Percentiles rank a stretch among this genome's conserved stretches.
These are phyloP conservation scores for Labeo rohita DNA, from an alignment of 2,113 vertebrate genomes.

Conservation along the genomic window DNA sequence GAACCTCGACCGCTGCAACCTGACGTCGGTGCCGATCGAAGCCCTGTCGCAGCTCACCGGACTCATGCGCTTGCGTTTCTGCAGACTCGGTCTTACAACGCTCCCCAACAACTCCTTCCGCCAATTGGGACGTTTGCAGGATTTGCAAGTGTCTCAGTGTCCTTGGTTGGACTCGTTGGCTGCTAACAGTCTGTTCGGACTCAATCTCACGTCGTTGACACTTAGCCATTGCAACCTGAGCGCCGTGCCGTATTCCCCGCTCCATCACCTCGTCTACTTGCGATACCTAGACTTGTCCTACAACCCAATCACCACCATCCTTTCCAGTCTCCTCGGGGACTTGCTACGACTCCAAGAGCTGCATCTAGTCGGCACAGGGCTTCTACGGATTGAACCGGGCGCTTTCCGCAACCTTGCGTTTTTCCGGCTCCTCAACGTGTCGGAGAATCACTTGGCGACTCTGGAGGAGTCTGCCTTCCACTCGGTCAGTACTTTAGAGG, in stretches of 20 bases:
- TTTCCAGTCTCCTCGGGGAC: slow-evolving; percentile 69
- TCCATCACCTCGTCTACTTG: slow-evolving; percentile 82
- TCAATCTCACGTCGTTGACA: slow-evolving; percentile 84
- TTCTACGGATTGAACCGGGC: slow-evolving; percentile 73
- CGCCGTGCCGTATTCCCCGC: slow-evolving; percentile 75
- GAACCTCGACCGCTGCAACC: slow-evolving; percentile 81
- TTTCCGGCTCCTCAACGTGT: slow-evolving; percentile 81
- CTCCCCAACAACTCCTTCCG: slow-evolving; percentile 79
- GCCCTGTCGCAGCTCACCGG: slow-evolving; percentile 76
- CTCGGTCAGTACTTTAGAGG: slow-evolving; percentile 74
- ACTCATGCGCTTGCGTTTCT: slow-evolving; percentile 73
- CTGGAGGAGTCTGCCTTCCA: slow-evolving; percentile 80
- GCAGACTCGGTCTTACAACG: slow-evolving; percentile 67
- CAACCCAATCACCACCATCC: slow-evolving; percentile 83
- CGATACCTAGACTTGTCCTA: slow-evolving; percentile 82
- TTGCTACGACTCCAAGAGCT: slow-evolving; percentile 84
- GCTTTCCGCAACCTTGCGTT: slow-evolving; percentile 78
- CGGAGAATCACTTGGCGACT: slow-evolving; percentile 79
- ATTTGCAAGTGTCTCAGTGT: slow-evolving; percentile 79
- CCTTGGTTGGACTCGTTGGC: slow-evolving; percentile 75
- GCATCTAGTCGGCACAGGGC: slow-evolving; percentile 74
- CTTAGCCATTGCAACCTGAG: slow-evolving; percentile 81
- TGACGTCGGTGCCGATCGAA: slow-evolving; percentile 77
- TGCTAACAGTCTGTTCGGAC: slow-evolving; percentile 78
- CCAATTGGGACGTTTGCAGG: slow-evolving; percentile 71